phyloP scores from a whole-genome alignment of 1,140 invertebrate genomes.

The Aricia agestis region DNA sequence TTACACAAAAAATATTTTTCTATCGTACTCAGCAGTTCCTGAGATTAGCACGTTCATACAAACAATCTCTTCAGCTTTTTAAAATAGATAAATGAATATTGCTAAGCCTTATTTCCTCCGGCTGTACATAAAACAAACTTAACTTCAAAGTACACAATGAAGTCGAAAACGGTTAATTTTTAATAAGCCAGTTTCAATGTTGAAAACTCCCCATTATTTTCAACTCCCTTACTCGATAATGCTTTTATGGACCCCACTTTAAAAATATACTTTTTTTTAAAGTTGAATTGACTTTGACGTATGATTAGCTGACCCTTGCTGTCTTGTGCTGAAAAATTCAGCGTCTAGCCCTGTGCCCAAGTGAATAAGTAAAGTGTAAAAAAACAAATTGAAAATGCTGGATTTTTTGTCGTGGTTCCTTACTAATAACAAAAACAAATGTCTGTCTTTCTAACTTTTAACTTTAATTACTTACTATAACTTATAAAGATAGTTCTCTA shows the following conservation, averaged over 20 bases:
- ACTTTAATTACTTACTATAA: too few species aligned
- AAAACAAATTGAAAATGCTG: not conserved
- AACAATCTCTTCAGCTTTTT: too few species aligned
- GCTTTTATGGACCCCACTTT: conserved; percentile 47
- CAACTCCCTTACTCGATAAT: conserved; percentile 50
- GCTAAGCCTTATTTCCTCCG: not conserved
- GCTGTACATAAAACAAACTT: conserved; percentile 30
- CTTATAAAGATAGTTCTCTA: too few species aligned
- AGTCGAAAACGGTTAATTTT: conserved; percentile 8
- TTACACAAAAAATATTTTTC: too few species aligned
- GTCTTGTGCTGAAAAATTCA: conserved; percentile 55
- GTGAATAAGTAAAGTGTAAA: conserved; percentile 14
- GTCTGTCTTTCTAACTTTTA: too few species aligned
- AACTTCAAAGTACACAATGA: conserved; percentile 19
- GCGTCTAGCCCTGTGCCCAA: conserved; percentile 9
- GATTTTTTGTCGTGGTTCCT: not conserved
- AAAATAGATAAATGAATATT: too few species aligned
- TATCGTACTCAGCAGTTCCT: too few species aligned
- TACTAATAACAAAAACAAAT: not conserved
- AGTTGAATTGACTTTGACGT: conserved; percentile 58
- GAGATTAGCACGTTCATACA: too few species aligned
- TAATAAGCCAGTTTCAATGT: conserved; percentile 37
- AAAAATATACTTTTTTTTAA: conserved; percentile 30
- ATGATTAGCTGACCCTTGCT: conserved; percentile 47
- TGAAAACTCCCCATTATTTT: conserved; percentile 43